These are phyloP conservation scores for Pollenia labialis DNA, from an alignment of 2,888 invertebrate species.

Conservation along the genomic window DNA sequence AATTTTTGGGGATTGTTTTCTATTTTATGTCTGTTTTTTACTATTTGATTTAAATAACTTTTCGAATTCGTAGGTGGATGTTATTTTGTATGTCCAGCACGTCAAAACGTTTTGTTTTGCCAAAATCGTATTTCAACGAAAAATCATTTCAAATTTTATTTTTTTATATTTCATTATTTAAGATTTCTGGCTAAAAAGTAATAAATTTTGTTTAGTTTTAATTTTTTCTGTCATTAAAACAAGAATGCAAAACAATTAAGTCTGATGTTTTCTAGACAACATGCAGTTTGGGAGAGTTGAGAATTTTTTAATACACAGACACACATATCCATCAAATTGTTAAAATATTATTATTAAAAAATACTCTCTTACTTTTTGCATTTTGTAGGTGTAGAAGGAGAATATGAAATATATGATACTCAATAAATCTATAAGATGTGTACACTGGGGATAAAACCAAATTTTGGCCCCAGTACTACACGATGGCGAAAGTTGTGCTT, in stretches of 20 bases:
- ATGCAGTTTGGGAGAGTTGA: neutral
- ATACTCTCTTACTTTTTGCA: too few species aligned
- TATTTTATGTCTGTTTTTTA: too few species aligned
- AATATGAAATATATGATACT: too few species aligned
- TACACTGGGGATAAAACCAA: too few species aligned
- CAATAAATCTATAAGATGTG: too few species aligned
- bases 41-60: neutral
- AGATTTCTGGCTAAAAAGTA: neutral
- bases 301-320: too few species aligned
- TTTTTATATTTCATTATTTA: neutral
- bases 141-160: slow-evolving; percentile 39
- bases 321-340: too few species aligned
- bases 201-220: neutral
- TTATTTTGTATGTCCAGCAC: neutral
- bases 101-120: slow-evolving; percentile 35
- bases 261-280: neutral
- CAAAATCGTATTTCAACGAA: slow-evolving; percentile 33
- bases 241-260: slow-evolving; percentile 22
- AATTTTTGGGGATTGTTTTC: neutral
- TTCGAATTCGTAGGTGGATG: slow-evolving; percentile 37
- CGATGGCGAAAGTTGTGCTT: too few species aligned
- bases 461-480: too few species aligned
- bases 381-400: too few species aligned
- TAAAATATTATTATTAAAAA: too few species aligned
- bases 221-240: neutral